Conservation (phyloP, 1,140 invertebrate genomes). For the Listronotus oregonensis region DNA sequence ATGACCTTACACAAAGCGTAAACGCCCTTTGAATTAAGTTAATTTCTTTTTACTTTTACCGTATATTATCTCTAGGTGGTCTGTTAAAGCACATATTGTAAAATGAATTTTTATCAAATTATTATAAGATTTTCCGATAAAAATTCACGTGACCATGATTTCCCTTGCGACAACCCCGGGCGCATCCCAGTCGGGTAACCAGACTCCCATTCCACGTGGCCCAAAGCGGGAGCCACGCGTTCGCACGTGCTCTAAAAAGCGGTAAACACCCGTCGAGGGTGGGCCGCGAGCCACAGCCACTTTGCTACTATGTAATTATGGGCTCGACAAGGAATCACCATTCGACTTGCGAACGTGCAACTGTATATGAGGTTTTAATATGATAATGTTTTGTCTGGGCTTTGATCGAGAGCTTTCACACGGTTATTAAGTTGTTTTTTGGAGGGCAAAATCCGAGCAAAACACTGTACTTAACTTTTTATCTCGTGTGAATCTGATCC, state of each 20-base stretch:
- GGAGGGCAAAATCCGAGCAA: conserved; percentile 10
- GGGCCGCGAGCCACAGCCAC: conserved; percentile 27
- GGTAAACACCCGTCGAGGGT: conserved; percentile 26
- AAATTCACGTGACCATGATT: conserved; percentile 19
- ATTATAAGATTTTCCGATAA: conserved; percentile 1
- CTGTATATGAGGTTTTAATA: conserved; percentile 29
- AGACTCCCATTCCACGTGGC: conserved; percentile 17
- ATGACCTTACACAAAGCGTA: no score
- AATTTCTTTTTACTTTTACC: no score
- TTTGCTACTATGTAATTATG: conserved; percentile 28
- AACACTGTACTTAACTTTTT: conserved; percentile 28
- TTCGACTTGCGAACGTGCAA: conserved; percentile 13
- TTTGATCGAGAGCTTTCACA: conserved; percentile 8
- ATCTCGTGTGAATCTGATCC: conserved; percentile 25
- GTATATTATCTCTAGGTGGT: no score
- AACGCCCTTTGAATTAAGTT: no score
- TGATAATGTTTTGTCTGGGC: conserved; percentile 14
- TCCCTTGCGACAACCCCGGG: conserved; percentile 6
- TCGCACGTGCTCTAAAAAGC: conserved; percentile 24
- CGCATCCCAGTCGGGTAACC: conserved; percentile 15
- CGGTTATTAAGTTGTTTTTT: conserved; percentile 32
- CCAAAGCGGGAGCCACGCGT: not conserved
- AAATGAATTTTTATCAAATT: conserved; percentile 7
- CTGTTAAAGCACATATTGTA: no score
- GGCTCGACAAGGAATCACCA: conserved; percentile 23